Evolutionary conservation across 2,113 vertebrate genomes (phyloP).

Genomic region (Phalacrocorax aristotelis): DNA sequence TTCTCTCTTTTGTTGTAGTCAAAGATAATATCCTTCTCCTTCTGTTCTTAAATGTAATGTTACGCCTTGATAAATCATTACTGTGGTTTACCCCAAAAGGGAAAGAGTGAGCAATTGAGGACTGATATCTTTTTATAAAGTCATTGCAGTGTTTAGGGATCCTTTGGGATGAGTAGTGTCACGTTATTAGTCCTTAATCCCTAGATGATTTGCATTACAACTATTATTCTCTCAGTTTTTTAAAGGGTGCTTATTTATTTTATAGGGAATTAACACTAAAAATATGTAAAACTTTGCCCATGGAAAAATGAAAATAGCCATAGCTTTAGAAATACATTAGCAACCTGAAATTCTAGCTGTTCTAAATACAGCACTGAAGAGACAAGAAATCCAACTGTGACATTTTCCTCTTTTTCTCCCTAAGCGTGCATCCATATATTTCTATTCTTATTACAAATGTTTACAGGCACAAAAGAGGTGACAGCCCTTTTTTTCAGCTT

Average conservation of each 20-base stretch:
- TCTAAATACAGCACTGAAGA: conserved; percentile 22
- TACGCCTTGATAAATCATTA: conserved; percentile 48
- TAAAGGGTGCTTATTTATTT: neutral
- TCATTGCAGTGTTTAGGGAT: conserved; percentile 27
- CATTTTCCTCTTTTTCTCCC: neutral
- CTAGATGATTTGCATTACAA: conserved; percentile 21
- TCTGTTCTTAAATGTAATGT: conserved; percentile 44
- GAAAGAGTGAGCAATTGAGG: conserved; percentile 30
- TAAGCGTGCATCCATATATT: neutral
- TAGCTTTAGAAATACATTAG: conserved; percentile 42
- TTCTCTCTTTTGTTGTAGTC: conserved; percentile 50
- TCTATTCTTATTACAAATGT: neutral
- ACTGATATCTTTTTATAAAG: conserved; percentile 49
- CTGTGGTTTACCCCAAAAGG: conserved; percentile 38
- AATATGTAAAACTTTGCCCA: conserved; percentile 8
- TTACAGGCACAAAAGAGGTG: neutral
- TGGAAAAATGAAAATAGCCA: conserved; percentile 35
- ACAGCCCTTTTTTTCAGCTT: neutral
- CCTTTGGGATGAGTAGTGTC: conserved; percentile 39
- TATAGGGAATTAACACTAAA: conserved; percentile 36
- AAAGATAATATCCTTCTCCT: conserved; percentile 49
- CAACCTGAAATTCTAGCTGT: conserved; percentile 42
- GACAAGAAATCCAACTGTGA: neutral
- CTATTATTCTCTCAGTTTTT: conserved; percentile 26
- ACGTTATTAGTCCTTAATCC: conserved; percentile 51